Evolutionary conservation across 1,140 invertebrate species (phyloP).

Genomic region (Papilio dardanus): DNA sequence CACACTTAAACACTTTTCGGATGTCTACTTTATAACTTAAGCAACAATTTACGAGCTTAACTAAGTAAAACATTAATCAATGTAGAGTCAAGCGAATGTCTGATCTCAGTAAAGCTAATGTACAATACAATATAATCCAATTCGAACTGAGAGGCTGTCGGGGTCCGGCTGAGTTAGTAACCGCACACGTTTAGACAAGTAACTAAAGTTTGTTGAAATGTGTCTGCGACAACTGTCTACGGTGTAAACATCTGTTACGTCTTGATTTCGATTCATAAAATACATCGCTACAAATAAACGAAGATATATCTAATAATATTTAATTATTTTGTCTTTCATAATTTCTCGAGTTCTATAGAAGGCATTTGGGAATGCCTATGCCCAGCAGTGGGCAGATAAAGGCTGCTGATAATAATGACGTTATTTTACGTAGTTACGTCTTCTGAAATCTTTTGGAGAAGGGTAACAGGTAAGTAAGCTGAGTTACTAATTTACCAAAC

Average conservation of each 20-base stretch:
- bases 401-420: too few relatives aligned
- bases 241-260: neutral
- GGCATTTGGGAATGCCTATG: too few relatives aligned
- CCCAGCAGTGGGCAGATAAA: too few relatives aligned
- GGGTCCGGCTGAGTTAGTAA: neutral
- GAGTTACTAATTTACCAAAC: too few relatives aligned
- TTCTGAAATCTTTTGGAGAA: too few relatives aligned
- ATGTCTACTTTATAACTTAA: neutral
- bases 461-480: too few relatives aligned
- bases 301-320: too few relatives aligned
- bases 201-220: constrained; percentile 2
- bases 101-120: neutral
- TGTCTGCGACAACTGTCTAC: neutral
- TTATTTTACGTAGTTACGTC: too few relatives aligned
- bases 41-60: neutral
- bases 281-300: too few relatives aligned
- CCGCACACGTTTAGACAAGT: neutral
- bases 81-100: neutral
- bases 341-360: too few relatives aligned
- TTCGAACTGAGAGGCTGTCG: neutral
- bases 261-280: neutral
- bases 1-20: neutral
- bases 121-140: neutral
- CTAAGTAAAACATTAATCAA: neutral
- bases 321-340: too few relatives aligned